These are phyloP conservation scores for Smittia sp. DNA, from an alignment of 2,888 invertebrate genomes.

Conservation along the genomic window DNA sequence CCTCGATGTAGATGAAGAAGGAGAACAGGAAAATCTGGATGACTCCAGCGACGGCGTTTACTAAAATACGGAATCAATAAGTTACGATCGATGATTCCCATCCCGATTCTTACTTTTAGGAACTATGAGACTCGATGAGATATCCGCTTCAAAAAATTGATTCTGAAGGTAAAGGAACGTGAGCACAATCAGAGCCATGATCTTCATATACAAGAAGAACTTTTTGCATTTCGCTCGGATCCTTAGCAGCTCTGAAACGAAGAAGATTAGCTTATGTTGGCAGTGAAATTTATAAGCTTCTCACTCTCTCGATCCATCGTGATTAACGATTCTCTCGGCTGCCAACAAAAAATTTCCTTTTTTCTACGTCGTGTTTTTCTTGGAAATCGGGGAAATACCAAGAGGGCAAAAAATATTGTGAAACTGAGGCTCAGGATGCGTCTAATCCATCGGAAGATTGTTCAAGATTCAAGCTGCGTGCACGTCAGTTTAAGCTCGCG, in stretches of 20 bases:
- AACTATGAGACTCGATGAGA: not conserved
- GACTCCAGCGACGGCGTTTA: not conserved
- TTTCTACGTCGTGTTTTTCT: conserved; percentile 18
- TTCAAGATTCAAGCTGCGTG: too few species aligned
- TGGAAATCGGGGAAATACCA: not conserved
- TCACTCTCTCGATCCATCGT: conserved; percentile 24
- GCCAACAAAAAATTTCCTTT: too few species aligned
- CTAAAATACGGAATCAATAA: not conserved
- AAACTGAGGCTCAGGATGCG: too few species aligned
- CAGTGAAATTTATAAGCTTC: too few species aligned
- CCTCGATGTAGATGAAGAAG: not conserved
- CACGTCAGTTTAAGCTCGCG: too few species aligned
- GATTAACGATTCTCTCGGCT: too few species aligned
- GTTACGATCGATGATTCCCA: not conserved
- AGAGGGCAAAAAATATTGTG: not conserved
- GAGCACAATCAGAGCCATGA: not conserved
- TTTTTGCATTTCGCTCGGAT: conserved; percentile 16
- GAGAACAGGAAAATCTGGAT: conserved; percentile 9
- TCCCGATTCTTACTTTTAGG: conserved; percentile 10
- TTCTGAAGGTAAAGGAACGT: conserved; percentile 11
- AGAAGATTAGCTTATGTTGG: not conserved
- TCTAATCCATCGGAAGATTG: too few species aligned
- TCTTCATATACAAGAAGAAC: not conserved
- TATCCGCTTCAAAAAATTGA: not conserved
- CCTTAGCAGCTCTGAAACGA: not conserved